These are phyloP conservation scores for Aleadryas rufinucha DNA, from an alignment of 2,113 vertebrate species.

Conservation along the genomic window DNA sequence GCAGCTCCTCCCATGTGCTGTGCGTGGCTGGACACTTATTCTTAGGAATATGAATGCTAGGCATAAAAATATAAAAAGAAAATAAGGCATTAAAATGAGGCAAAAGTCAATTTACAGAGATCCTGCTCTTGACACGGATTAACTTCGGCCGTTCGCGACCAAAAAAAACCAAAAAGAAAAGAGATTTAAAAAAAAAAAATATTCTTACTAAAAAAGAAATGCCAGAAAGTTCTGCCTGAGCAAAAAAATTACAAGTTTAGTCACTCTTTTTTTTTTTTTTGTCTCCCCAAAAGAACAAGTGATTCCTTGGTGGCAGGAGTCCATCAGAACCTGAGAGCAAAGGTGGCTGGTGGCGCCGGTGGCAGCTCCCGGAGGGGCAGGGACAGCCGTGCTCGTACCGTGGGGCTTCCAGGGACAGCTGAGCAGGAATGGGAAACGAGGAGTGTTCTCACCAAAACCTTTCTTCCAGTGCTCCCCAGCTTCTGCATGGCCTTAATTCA, in stretches of 20 bases:
- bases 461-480: background rate
- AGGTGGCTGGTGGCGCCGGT: conserved; percentile 13
- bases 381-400: background rate
- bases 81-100: conserved; percentile 55
- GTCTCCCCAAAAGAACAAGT: conserved; percentile 6
- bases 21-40: conserved; percentile 8
- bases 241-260: conserved; percentile 26
- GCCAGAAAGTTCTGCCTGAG: conserved; percentile 59
- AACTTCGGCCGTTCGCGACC: background rate
- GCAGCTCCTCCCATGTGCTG: conserved; percentile 35
- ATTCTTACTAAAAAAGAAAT: background rate
- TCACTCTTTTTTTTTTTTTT: background rate
- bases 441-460: background rate
- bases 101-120: conserved; percentile 25
- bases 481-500: background rate
- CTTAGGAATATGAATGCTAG: conserved; percentile 26
- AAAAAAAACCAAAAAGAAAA: background rate
- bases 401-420: background rate
- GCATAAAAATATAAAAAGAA: conserved; percentile 32
- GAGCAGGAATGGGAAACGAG: fast-evolving
- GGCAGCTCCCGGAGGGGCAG: background rate
- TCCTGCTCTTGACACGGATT: conserved; percentile 44
- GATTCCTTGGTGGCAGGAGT: conserved; percentile 47
- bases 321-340: conserved; percentile 63
- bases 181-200: background rate